A percentile compares a stretch with the other conserved stretches of the same genome.
phyloP scores from a whole-genome alignment of 2,113 vertebrate species.

The Nannospalax galili region DNA sequence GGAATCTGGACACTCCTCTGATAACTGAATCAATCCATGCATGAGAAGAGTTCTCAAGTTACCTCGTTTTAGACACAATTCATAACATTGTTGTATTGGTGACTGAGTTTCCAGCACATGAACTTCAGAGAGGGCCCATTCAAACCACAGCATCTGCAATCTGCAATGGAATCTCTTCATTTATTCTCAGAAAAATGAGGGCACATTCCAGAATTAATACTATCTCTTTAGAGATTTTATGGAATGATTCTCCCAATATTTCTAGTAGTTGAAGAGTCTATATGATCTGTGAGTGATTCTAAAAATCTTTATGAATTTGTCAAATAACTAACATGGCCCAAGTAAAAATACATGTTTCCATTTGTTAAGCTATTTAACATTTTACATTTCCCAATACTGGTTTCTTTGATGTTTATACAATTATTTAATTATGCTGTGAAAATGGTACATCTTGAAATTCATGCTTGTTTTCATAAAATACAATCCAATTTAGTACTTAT shows the following conservation, averaged over 20 bases:
- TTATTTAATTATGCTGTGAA: background rate
- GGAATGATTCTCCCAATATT: background rate
- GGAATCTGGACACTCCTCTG: background rate
- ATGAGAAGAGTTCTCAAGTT: background rate
- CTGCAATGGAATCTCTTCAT: background rate
- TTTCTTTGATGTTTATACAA: slow-evolving; percentile 13
- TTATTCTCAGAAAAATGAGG: background rate
- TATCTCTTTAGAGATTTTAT: background rate
- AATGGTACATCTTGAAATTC: slow-evolving; percentile 21
- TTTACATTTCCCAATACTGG: background rate
- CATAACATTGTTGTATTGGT: too few relatives aligned
- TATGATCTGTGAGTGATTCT: background rate
- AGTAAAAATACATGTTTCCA: background rate
- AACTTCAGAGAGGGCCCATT: background rate
- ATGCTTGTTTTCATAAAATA: background rate
- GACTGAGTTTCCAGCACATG: background rate
- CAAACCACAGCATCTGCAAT: background rate
- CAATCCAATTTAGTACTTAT: background rate
- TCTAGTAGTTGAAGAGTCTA: background rate
- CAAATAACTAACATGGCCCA: background rate
- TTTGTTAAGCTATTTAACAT: background rate
- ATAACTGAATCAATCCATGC: background rate
- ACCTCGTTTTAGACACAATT: background rate
- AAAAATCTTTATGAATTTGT: background rate
- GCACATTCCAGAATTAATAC: background rate